A percentile compares a stretch with the other conserved stretches of the same genome.
Evolutionary conservation across 2,113 vertebrate species (phyloP).

Genomic region (Anseranas semipalmata): DNA sequence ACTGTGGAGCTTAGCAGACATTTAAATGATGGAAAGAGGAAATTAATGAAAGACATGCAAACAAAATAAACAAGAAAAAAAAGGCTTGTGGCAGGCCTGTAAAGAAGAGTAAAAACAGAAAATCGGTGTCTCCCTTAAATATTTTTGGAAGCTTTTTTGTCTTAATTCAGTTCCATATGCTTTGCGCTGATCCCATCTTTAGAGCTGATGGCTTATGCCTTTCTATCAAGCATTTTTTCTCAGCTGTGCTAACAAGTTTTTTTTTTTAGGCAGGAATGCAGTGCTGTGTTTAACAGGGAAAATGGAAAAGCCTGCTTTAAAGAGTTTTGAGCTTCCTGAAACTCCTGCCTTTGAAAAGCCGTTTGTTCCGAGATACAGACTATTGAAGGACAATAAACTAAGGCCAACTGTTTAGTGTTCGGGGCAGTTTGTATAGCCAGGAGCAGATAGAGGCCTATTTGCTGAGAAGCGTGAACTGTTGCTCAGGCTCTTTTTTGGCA

Average conservation of each 20-base stretch:
- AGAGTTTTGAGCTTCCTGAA: background rate
- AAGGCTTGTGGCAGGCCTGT: background rate
- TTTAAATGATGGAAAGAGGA: background rate
- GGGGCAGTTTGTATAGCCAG: background rate
- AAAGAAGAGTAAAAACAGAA: background rate
- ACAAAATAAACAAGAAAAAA: background rate
- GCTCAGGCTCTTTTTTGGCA: background rate
- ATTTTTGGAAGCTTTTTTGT: conserved; percentile 17
- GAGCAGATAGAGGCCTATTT: background rate
- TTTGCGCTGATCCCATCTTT: background rate
- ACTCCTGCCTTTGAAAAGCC: background rate
- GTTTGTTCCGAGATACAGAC: background rate
- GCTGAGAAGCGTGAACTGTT: background rate
- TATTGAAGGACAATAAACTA: background rate
- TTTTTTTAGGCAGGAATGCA: background rate
- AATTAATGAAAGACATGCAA: background rate
- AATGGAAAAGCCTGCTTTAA: background rate
- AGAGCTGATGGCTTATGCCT: background rate
- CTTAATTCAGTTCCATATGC: background rate
- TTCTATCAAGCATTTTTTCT: conserved; percentile 28
- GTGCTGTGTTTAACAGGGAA: background rate
- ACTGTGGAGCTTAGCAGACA: background rate
- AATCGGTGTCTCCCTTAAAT: background rate
- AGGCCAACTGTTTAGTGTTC: background rate
- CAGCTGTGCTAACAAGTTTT: conserved; percentile 20